Conservation (phyloP, 2,888 invertebrate species). For the Orthosia gothica region DNA sequence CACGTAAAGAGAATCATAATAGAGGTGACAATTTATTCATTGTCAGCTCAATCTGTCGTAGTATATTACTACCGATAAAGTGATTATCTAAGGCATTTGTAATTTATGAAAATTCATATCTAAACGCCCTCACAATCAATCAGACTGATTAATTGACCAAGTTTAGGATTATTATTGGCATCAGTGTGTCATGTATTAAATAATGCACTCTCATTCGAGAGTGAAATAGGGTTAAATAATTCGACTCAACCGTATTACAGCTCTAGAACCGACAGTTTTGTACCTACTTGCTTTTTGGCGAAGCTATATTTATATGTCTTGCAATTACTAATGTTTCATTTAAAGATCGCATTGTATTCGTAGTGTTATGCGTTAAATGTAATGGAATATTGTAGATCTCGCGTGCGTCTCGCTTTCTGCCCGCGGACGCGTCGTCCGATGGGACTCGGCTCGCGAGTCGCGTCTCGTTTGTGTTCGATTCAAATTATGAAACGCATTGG, state of each 20-base stretch:
- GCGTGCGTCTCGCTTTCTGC: slow-evolving; percentile 70
- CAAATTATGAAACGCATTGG: slow-evolving; percentile 74
- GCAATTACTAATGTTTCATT: slow-evolving; percentile 29
- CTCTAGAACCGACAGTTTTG: not conserved
- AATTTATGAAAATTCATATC: slow-evolving; percentile 3
- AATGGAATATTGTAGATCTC: slow-evolving; percentile 54
- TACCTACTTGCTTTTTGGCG: not conserved
- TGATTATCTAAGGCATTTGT: not conserved
- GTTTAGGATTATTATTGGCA: not conserved
- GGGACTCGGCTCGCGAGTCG: slow-evolving; percentile 14
- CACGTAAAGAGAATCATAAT: not conserved
- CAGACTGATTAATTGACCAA: not conserved
- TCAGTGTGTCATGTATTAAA: not conserved
- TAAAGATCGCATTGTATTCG: slow-evolving; percentile 36
- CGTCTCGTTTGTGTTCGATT: slow-evolving; percentile 66
- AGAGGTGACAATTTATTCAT: slow-evolving; percentile 25
- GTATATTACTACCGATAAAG: not conserved
- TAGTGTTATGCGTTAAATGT: slow-evolving; percentile 57
- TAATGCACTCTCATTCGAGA: not conserved
- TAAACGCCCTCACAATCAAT: not conserved
- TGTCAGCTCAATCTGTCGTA: not conserved
- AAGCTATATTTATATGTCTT: not conserved
- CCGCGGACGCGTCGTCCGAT: slow-evolving; percentile 28
- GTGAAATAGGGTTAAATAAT: not conserved
- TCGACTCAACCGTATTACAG: not conserved